Conservation (phyloP, 2,797 vertebrate species). For the Lycodopsis pacificus region DNA sequence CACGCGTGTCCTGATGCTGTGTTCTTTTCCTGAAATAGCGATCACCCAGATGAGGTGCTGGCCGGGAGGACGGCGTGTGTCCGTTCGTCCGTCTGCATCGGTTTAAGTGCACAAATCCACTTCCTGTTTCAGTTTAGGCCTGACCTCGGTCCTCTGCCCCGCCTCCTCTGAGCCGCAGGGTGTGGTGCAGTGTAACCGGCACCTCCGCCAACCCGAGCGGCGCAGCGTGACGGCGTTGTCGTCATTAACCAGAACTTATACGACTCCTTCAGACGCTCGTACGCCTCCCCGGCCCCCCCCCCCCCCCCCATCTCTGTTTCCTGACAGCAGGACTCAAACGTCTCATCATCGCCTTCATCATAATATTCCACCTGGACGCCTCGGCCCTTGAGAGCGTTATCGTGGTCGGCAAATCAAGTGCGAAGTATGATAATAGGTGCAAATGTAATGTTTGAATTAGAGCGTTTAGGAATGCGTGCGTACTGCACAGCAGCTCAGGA, state of each 20-base stretch:
- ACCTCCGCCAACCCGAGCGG: slow-evolving; percentile 13
- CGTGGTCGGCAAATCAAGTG: slow-evolving; percentile 45
- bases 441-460: slow-evolving; percentile 51
- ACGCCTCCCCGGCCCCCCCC: not conserved
- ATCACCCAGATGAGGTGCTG: slow-evolving; percentile 74
- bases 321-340: slow-evolving; percentile 53
- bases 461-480: slow-evolving; percentile 26
- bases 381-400: slow-evolving; percentile 47
- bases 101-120: slow-evolving; percentile 24
- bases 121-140: slow-evolving; percentile 18
- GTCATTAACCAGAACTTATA: slow-evolving; percentile 53
- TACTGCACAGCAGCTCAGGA: slow-evolving; percentile 27
- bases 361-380: slow-evolving; percentile 52
- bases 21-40: slow-evolving; percentile 78
- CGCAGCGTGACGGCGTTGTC: slow-evolving; percentile 1
- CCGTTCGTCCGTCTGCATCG: slow-evolving; percentile 45
- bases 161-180: slow-evolving; percentile 27
- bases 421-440: slow-evolving; percentile 37
- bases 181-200: slow-evolving; percentile 46
- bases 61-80: slow-evolving; percentile 60
- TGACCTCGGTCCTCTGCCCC: slow-evolving; percentile 53
- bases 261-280: slow-evolving; percentile 44
- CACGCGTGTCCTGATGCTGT: slow-evolving; percentile 71
- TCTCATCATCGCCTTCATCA: slow-evolving; percentile 45
- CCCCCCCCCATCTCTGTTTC: slow-evolving; percentile 33